Evolutionary conservation across 1,140 invertebrate genomes (phyloP).

Genomic region (Chironomus tepperi): DNA sequence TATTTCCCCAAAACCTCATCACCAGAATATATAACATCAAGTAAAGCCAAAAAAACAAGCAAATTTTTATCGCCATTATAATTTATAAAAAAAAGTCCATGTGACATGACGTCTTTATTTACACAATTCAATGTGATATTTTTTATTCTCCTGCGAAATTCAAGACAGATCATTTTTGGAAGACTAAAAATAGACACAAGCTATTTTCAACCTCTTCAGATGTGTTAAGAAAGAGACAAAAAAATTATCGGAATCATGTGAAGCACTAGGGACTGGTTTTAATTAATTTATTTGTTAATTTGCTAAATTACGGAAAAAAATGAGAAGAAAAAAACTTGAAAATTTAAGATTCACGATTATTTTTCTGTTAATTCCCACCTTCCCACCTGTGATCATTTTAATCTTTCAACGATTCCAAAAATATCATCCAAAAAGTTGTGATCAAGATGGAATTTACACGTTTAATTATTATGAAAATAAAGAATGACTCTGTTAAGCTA

Average conservation of each 20-base stretch:
- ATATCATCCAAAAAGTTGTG: neutral
- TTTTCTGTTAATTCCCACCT: neutral
- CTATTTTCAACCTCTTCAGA: neutral
- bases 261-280: neutral
- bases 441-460: neutral
- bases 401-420: neutral
- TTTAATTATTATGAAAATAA: neutral
- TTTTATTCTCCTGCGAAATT: neutral
- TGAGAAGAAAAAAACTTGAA: conserved; percentile 6
- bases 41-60: neutral
- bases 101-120: conserved; percentile 5
- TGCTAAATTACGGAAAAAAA: neutral
- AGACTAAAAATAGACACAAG: neutral
- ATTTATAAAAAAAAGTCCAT: neutral
- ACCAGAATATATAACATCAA: neutral
- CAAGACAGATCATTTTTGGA: neutral
- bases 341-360: conserved; percentile 15
- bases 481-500: too few species aligned
- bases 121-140: neutral
- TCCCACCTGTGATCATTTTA: neutral
- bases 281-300: conserved; percentile 15
- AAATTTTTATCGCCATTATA: neutral
- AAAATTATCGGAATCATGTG: neutral
- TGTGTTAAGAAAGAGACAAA: neutral
- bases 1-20: too few species aligned